Conservation (phyloP, 2,888 invertebrate genomes). For the Trachelus troglodyta region DNA sequence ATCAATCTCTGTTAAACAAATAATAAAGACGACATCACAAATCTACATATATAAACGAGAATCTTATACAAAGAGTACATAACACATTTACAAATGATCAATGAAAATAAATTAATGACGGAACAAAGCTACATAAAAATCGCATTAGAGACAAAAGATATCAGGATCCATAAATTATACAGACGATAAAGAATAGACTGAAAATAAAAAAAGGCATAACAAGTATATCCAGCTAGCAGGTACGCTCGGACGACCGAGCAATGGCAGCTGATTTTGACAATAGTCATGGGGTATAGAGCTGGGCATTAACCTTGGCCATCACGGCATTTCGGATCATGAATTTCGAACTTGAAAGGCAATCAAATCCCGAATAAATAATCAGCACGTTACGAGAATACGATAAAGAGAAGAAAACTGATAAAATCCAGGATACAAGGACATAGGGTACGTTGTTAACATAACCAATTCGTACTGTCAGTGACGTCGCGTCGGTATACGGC, state of each 20-base stretch:
- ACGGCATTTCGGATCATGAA: neutral
- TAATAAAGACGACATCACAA: neutral
- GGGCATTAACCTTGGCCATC: slow-evolving; percentile 44
- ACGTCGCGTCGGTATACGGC: slow-evolving; percentile 46
- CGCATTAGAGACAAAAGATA: neutral
- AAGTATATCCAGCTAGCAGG: neutral
- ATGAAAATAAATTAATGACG: neutral
- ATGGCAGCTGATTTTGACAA: slow-evolving; percentile 66
- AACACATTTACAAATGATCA: neutral
- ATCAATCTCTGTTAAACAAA: neutral
- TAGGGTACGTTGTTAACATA: slow-evolving; percentile 41
- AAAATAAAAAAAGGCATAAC: neutral
- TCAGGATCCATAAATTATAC: neutral
- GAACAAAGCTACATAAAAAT: neutral
- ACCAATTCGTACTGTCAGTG: slow-evolving; percentile 46
- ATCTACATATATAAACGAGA: neutral
- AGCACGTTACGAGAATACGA: neutral
- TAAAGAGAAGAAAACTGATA: slow-evolving; percentile 11
- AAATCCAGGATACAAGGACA: slow-evolving; percentile 26
- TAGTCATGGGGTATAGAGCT: slow-evolving; percentile 20
- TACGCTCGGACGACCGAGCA: slow-evolving; percentile 32
- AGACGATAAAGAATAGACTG: neutral
- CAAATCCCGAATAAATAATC: neutral
- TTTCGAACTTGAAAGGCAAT: neutral
- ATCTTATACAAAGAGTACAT: neutral